Conservation (phyloP, 2,888 invertebrate species). For the Acronicta alni region DNA sequence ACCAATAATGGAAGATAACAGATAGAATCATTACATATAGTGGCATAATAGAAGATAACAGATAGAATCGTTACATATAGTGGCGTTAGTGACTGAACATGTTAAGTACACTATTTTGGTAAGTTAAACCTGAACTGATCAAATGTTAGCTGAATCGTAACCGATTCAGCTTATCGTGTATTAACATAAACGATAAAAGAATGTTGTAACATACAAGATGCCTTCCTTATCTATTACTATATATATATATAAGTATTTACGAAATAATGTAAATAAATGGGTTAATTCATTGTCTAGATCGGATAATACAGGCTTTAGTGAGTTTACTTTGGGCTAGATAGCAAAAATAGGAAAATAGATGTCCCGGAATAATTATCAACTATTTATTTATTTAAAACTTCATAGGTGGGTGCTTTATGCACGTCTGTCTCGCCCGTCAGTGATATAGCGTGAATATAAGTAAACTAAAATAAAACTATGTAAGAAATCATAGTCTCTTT, state of each 20-base stretch:
- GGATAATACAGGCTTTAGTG: conserved; percentile 15
- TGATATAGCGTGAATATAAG: conserved; percentile 15
- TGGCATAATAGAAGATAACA: no score
- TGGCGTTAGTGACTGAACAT: conserved; percentile 15
- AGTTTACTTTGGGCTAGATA: conserved; percentile 14
- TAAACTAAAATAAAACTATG: conserved; percentile 12
- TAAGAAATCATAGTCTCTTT: conserved; percentile 6
- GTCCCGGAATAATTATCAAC: conserved; percentile 15
- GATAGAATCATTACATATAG: no score
- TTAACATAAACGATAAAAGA: conserved; percentile 15
- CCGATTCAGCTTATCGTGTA: conserved; percentile 15
- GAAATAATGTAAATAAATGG: conserved; percentile 15
- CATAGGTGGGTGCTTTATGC: conserved; percentile 15
- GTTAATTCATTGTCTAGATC: conserved; percentile 15
- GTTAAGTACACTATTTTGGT: conserved; percentile 15
- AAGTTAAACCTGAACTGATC: conserved; percentile 13
- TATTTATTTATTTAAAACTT: conserved; percentile 15
- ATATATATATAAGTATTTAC: conserved; percentile 14
- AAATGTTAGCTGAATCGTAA: conserved; percentile 15
- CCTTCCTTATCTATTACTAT: conserved; percentile 15
- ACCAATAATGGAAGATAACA: conserved; percentile 13
- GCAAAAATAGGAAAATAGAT: conserved; percentile 15
- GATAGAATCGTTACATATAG: no score
- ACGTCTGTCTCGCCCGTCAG: conserved; percentile 15
- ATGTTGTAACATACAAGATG: conserved; percentile 15